Conservation (phyloP, 2,888 invertebrate species). For the Camptogramma bilineatum region DNA sequence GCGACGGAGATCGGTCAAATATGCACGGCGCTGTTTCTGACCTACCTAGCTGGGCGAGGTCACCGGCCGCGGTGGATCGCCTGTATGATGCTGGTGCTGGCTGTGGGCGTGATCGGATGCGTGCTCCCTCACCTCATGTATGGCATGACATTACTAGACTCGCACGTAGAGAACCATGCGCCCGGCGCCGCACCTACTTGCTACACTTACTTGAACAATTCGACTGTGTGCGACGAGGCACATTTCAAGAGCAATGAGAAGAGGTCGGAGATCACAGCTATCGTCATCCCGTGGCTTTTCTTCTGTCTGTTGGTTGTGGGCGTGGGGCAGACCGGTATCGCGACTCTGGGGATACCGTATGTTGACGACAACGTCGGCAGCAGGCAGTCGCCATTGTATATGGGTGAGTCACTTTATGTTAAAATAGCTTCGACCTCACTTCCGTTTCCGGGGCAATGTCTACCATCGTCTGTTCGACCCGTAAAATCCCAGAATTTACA, state of each 20-base stretch:
- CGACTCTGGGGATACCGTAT: slow-evolving; percentile 96
- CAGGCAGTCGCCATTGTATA: slow-evolving; percentile 95
- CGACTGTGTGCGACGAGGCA: slow-evolving; percentile 84
- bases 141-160: slow-evolving; percentile 89
- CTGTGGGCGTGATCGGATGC: slow-evolving; percentile 93
- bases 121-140: slow-evolving; percentile 95
- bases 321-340: slow-evolving; percentile 96
- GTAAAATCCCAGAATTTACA: background rate
- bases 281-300: slow-evolving; percentile 95
- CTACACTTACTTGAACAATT: slow-evolving; percentile 56
- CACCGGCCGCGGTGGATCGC: slow-evolving; percentile 97
- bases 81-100: slow-evolving; percentile 95
- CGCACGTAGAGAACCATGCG: slow-evolving; percentile 67
- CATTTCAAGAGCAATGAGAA: slow-evolving; percentile 88
- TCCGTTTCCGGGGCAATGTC: background rate
- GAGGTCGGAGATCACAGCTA: slow-evolving; percentile 91
- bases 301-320: slow-evolving; percentile 94
- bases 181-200: slow-evolving; percentile 73
- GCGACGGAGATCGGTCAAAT: slow-evolving; percentile 97
- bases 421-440: background rate
- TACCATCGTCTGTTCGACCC: background rate
- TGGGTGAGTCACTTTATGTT: slow-evolving; percentile 86
- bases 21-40: slow-evolving; percentile 93
- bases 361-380: slow-evolving; percentile 97
- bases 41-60: slow-evolving; percentile 96